Conservation (phyloP, 2,888 invertebrate genomes). For the Psylliodes chrysocephalus region DNA sequence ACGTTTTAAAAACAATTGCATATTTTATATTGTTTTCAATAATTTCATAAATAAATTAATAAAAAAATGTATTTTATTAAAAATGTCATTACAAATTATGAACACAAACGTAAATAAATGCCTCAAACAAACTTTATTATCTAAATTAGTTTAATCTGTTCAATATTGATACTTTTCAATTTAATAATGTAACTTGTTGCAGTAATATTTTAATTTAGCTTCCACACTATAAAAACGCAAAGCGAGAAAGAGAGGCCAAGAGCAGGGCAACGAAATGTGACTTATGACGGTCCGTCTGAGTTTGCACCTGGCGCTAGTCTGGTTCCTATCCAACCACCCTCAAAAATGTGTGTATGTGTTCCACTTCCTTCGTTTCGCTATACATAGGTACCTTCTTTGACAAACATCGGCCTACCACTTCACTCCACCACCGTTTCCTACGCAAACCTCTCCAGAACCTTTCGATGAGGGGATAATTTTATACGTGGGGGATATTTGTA, state of each 20-base stretch:
- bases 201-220: too few relatives aligned
- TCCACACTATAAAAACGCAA: slow-evolving; percentile 2
- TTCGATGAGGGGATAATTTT: slow-evolving; percentile 31
- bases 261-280: slow-evolving; percentile 46
- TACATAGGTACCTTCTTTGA: slow-evolving; percentile 35
- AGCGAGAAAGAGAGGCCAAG: slow-evolving; percentile 45
- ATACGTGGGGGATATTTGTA: slow-evolving; percentile 9
- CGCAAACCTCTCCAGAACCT: slow-evolving; percentile 21
- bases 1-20: too few relatives aligned
- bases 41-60: too few relatives aligned
- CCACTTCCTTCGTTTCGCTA: slow-evolving; percentile 36
- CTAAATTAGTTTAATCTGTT: too few relatives aligned
- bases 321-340: slow-evolving; percentile 46
- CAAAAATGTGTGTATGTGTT: slow-evolving; percentile 29
- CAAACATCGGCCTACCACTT: slow-evolving; percentile 35
- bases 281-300: slow-evolving; percentile 56
- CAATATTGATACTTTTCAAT: too few relatives aligned
- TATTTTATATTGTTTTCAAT: too few relatives aligned
- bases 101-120: too few relatives aligned
- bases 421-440: slow-evolving; percentile 32
- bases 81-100: too few relatives aligned
- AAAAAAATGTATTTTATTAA: too few relatives aligned
- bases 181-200: too few relatives aligned
- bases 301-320: slow-evolving; percentile 56
- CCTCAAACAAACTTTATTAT: too few relatives aligned